Percentiles rank a stretch among this genome's conserved stretches.
These are phyloP conservation scores for Drosophila pandora DNA, from an alignment of 1,140 invertebrate genomes.

Conservation along the genomic window DNA sequence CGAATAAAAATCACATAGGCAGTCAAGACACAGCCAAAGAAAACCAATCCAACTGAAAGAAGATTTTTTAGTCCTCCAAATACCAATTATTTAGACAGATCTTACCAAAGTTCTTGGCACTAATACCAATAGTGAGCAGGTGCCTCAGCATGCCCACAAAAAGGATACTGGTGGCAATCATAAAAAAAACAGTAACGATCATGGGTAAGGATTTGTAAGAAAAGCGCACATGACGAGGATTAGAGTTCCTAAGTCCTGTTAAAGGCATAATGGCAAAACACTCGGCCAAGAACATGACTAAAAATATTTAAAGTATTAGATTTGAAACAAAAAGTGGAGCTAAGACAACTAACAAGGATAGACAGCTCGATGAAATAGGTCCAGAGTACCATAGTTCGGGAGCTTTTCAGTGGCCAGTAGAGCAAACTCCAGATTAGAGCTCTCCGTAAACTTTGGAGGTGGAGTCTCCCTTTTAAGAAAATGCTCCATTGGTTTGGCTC, in stretches of 20 bases:
- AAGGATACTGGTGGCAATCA: constrained; percentile 45
- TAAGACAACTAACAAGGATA: constrained; percentile 50
- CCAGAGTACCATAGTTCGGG: constrained; percentile 35
- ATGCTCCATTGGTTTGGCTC: not conserved
- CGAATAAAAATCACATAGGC: constrained; percentile 59
- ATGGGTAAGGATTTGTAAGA: constrained; percentile 58
- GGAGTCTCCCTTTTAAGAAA: constrained; percentile 1
- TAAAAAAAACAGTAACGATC: constrained; percentile 51
- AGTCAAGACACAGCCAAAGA: constrained; percentile 53
- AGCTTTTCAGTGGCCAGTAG: constrained; percentile 40
- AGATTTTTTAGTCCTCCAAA: not conserved
- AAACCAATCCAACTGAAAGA: constrained; percentile 64
- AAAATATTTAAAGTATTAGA: not conserved
- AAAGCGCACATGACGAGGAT: constrained; percentile 61
- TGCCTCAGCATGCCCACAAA: constrained; percentile 48
- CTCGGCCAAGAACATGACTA: constrained; percentile 76
- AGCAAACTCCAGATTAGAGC: constrained; percentile 29
- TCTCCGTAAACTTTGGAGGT: constrained; percentile 9
- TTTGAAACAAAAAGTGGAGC: not conserved
- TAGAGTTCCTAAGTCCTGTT: constrained; percentile 42
- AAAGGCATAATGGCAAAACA: constrained; percentile 72
- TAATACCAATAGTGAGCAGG: constrained; percentile 61
- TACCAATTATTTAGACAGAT: not conserved
- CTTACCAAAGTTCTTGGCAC: constrained; percentile 77
- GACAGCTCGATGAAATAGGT: constrained; percentile 66